Conservation (phyloP, 2,797 vertebrate genomes). For the Xyrichtys novacula region DNA sequence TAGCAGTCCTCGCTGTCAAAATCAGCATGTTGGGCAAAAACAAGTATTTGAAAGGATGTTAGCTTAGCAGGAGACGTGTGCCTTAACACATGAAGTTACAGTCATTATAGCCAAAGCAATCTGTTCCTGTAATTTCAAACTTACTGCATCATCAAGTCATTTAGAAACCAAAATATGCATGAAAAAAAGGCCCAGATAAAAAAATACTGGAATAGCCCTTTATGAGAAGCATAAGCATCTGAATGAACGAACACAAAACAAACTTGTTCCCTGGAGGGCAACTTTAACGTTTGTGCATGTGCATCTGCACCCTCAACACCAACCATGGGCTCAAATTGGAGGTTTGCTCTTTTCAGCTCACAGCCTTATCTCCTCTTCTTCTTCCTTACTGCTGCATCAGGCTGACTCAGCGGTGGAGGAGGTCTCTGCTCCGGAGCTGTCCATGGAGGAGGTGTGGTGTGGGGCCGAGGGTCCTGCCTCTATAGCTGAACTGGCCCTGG, state of each 20-base stretch:
- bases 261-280: not conserved
- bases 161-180: too few species aligned
- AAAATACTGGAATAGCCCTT: too few species aligned
- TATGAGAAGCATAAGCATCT: too few species aligned
- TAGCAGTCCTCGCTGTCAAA: too few species aligned
- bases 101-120: too few species aligned
- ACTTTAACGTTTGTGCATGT: constrained; percentile 1
- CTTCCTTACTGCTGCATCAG: constrained; percentile 71
- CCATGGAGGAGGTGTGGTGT: constrained; percentile 92
- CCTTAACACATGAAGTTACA: too few species aligned
- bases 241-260: not conserved
- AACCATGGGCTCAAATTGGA: not conserved
- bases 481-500: constrained; percentile 94
- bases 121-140: too few species aligned
- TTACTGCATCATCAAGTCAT: too few species aligned
- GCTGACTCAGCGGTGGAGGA: constrained; percentile 92
- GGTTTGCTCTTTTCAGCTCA: not conserved
- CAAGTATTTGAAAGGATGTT: too few species aligned
- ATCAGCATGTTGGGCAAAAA: too few species aligned
- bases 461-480: constrained; percentile 91
- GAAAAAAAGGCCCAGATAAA: too few species aligned
- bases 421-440: constrained; percentile 85
- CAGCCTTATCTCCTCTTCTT: not conserved
- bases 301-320: not conserved
- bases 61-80: too few species aligned